A percentile compares a stretch with the other conserved stretches of the same genome.
These are phyloP conservation scores for Dryobota labecula DNA, from an alignment of 2,888 invertebrate species.

Conservation along the genomic window DNA sequence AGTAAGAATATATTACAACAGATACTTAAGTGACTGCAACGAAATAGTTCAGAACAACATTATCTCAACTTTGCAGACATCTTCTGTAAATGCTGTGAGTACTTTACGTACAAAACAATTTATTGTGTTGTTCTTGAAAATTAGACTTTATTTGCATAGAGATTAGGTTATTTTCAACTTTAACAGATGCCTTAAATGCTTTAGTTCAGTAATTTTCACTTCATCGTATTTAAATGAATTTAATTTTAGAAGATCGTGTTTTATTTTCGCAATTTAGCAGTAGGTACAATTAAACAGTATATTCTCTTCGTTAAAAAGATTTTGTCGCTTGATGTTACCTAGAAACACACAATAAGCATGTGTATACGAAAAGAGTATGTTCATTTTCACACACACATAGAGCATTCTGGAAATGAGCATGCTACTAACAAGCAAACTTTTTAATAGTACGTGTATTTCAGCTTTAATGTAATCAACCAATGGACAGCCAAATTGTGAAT, in stretches of 20 bases:
- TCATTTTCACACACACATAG: neutral
- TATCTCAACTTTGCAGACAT: slow-evolving; percentile 39
- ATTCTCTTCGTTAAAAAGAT: too few species aligned
- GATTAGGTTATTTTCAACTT: slow-evolving; percentile 20
- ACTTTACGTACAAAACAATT: slow-evolving; percentile 12
- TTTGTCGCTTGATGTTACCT: neutral
- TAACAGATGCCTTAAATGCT: neutral
- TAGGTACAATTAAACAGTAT: neutral
- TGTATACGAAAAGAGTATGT: neutral
- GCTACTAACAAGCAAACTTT: neutral
- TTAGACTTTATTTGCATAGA: slow-evolving; percentile 43
- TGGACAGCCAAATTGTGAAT: neutral
- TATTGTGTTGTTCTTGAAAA: slow-evolving; percentile 20
- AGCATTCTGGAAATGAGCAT: neutral
- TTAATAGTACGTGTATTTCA: neutral
- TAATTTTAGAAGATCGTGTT: neutral
- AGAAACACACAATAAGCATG: neutral
- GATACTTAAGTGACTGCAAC: neutral
- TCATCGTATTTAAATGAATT: slow-evolving; percentile 8
- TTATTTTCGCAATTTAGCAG: neutral
- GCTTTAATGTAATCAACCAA: neutral
- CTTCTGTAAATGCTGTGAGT: slow-evolving; percentile 13
- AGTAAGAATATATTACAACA: neutral
- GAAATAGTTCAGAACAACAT: slow-evolving; percentile 18
- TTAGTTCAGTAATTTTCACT: slow-evolving; percentile 14